Conservation (phyloP, 2,888 invertebrate genomes). For the Trimorus sp. region DNA sequence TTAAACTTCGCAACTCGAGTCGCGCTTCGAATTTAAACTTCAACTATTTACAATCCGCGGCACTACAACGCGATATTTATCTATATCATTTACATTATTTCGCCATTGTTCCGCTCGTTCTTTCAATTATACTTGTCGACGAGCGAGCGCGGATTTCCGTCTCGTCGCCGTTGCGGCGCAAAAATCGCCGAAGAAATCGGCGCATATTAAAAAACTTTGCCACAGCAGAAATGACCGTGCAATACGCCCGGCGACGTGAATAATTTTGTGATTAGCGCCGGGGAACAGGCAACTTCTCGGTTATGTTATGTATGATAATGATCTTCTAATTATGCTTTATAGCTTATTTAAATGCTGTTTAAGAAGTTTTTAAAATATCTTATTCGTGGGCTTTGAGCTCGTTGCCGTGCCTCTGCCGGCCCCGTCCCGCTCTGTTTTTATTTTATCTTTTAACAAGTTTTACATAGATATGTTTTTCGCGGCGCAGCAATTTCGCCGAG, state of each 20-base stretch:
- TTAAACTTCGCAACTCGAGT: constrained; percentile 46
- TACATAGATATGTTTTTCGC: constrained; percentile 45
- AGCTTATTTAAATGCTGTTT: constrained; percentile 62
- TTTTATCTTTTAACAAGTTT: constrained; percentile 58
- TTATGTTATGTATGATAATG: constrained; percentile 54
- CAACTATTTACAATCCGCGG: constrained; percentile 45
- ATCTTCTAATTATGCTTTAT: constrained; percentile 63
- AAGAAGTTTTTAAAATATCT: constrained; percentile 55
- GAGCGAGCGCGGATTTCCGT: constrained; percentile 37
- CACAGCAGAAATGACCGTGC: constrained; percentile 39
- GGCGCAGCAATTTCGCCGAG: constrained; percentile 37
- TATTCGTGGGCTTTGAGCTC: constrained; percentile 34
- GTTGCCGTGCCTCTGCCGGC: neutral
- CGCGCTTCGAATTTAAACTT: constrained; percentile 49
- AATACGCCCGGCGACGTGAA: constrained; percentile 31
- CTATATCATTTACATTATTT: constrained; percentile 62
- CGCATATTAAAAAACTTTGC: constrained; percentile 55
- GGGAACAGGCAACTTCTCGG: constrained; percentile 37
- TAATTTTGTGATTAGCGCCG: constrained; percentile 54
- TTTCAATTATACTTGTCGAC: constrained; percentile 52
- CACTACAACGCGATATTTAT: constrained; percentile 54
- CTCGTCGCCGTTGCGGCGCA: constrained; percentile 34
- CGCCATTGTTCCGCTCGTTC: constrained; percentile 51
- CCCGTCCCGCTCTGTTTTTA: neutral
- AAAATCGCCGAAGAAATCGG: constrained; percentile 47